Evolutionary conservation across 2,113 vertebrate species (phyloP), one percentile per base, ranked within the genome.

Genomic region (Channa maculata): DNA sequence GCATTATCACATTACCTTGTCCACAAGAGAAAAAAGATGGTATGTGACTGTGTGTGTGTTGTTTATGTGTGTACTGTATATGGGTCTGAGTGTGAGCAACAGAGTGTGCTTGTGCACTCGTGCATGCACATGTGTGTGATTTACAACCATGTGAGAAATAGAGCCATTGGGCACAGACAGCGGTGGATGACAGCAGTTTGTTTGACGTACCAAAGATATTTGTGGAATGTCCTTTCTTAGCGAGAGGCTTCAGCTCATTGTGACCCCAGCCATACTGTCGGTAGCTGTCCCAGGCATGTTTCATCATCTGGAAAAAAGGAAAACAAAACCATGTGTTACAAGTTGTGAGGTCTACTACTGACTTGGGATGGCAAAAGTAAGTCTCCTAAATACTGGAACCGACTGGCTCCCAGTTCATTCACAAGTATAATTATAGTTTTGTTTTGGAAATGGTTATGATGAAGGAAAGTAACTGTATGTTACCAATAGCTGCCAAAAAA

Each of bases 251-350:
- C 85, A 99, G 95, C 88, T 99, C 98, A 62, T 99, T 99, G 93
- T 99, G 97, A 62, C 98, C 98, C 98, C 98, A 99, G 86, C 97
- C 97, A 44, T 98, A 98, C 43, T 96, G 95, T 64, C 95, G 92
- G 65, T 99, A 99, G 94, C 96, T 98, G 94, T 97, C 95, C 98
- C 98, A 99, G 3, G 97, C 98, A 81, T 99, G 97, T 83, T 99
- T 99, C 97, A 97, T 99, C 98, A 99, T 99, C 98, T 99, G 58
- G 2, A 5, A 54, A 84, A 11, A 63, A 75, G 10, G 13, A 51
- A 86, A 15, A 79, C 38, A 53, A 77, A 71, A 61, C 2, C 61
- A 5, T 1, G 24, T 3, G 2, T 76, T 24, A 80, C 55, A 50
- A 8, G 11, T n/a, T 12, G n/a, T 5, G 2, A 43, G 37, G 37